These are phyloP conservation scores for Theocolax elegans DNA, from an alignment of 1,140 invertebrate genomes.

Conservation along the genomic window DNA sequence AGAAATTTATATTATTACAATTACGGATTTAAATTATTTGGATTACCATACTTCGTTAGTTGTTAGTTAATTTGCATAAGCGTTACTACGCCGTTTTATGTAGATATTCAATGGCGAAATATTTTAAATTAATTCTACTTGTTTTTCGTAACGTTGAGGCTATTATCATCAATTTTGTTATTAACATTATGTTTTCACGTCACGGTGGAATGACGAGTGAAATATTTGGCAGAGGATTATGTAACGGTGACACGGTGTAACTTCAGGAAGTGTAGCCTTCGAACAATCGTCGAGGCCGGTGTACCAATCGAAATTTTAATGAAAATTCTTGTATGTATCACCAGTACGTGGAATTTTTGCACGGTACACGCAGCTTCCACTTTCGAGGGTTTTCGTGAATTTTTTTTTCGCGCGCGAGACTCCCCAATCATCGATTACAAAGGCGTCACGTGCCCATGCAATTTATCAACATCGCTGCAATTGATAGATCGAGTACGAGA, in stretches of 20 bases:
- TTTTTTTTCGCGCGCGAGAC: not conserved
- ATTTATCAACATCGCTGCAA: slow-evolving; percentile 36
- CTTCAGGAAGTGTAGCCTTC: not conserved
- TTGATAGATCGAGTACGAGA: slow-evolving; percentile 18
- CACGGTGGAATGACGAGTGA: slow-evolving; percentile 33
- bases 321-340: too few relatives aligned
- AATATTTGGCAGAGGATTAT: not conserved
- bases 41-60: too few relatives aligned
- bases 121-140: too few relatives aligned
- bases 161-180: not conserved
- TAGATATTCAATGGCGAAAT: too few relatives aligned
- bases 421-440: slow-evolving; percentile 27
- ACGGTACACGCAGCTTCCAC: not conserved
- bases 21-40: too few relatives aligned
- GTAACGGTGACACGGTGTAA: not conserved
- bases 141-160: not conserved
- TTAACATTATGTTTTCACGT: slow-evolving; percentile 21
- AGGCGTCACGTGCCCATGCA: slow-evolving; percentile 3
- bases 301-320: too few relatives aligned
- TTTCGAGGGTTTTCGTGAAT: not conserved
- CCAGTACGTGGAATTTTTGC: too few relatives aligned
- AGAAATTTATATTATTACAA: too few relatives aligned
- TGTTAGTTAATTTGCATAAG: too few relatives aligned
- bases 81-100: too few relatives aligned
- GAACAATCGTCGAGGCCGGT: not conserved